Conservation (phyloP, 2,797 vertebrate genomes). For the Tragopan temminckii region DNA sequence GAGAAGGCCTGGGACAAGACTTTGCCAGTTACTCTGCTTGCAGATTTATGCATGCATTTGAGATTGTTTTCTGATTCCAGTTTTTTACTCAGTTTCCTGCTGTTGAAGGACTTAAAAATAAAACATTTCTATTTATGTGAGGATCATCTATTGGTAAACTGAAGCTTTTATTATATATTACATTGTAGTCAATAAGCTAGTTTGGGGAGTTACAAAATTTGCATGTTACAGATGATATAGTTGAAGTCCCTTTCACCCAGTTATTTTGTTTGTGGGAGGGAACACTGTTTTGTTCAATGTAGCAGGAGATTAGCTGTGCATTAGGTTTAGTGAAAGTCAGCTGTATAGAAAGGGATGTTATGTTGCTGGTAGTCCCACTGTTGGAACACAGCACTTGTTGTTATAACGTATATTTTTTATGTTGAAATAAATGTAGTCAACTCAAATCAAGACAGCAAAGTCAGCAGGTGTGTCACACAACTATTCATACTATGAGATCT, state of each 20-base stretch:
- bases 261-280: constrained; percentile 9
- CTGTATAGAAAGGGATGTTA: neutral
- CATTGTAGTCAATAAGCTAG: constrained; percentile 36
- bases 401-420: neutral
- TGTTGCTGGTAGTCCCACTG: constrained; percentile 21
- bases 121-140: constrained; percentile 35
- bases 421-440: constrained; percentile 18
- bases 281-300: constrained; percentile 19
- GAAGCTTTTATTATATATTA: constrained; percentile 40
- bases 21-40: constrained; percentile 52
- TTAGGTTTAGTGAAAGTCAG: constrained; percentile 55
- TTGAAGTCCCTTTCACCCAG: neutral
- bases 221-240: constrained; percentile 21
- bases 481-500: neutral
- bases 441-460: neutral
- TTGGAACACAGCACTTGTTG: constrained; percentile 32
- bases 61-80: neutral
- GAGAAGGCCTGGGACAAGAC: neutral
- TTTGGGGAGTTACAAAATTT: constrained; percentile 18
- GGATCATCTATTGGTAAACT: constrained; percentile 11
- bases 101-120: constrained; percentile 24
- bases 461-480: neutral
- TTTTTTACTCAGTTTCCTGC: constrained; percentile 38
- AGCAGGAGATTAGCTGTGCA: constrained; percentile 35
- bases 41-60: constrained; percentile 25